These are phyloP conservation scores for Gyps fulvus DNA, from an alignment of 2,113 vertebrate genomes.

Conservation along the genomic window DNA sequence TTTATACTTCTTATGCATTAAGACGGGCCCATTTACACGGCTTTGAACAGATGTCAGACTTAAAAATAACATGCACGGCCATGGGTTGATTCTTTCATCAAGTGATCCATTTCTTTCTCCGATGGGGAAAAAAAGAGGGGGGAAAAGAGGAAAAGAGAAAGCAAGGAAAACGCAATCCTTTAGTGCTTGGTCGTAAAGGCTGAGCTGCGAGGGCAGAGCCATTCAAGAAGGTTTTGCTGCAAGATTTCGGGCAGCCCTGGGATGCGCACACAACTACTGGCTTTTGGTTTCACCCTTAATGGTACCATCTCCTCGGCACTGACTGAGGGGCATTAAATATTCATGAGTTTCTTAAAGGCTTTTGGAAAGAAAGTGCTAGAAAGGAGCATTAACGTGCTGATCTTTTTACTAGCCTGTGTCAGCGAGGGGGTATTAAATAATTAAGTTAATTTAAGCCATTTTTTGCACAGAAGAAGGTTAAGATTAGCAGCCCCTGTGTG, in stretches of 20 bases:
- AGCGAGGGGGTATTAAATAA: constrained; percentile 54
- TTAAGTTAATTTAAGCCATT: constrained; percentile 43
- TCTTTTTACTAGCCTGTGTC: constrained; percentile 32
- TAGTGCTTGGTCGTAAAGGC: neutral
- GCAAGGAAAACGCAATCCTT: neutral
- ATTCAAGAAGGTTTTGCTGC: neutral
- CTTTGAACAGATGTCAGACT: neutral
- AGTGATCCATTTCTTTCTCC: neutral
- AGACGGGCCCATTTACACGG: neutral
- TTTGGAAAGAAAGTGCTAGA: constrained; percentile 49
- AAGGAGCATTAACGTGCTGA: constrained; percentile 46
- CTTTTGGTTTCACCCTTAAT: constrained; percentile 55
- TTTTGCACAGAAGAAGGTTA: constrained; percentile 49
- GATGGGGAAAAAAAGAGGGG: fast-evolving
- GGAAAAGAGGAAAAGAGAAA: neutral
- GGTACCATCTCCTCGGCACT: constrained; percentile 28
- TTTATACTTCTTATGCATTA: neutral
- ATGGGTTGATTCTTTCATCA: neutral
- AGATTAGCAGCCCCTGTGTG: neutral
- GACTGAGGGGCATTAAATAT: constrained; percentile 62
- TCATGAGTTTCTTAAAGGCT: constrained; percentile 60
- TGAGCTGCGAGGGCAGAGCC: neutral
- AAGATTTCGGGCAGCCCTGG: neutral
- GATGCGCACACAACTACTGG: neutral
- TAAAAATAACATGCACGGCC: neutral